These are phyloP conservation scores for Timema cristinae DNA, from an alignment of 2,888 invertebrate genomes.

Conservation along the genomic window DNA sequence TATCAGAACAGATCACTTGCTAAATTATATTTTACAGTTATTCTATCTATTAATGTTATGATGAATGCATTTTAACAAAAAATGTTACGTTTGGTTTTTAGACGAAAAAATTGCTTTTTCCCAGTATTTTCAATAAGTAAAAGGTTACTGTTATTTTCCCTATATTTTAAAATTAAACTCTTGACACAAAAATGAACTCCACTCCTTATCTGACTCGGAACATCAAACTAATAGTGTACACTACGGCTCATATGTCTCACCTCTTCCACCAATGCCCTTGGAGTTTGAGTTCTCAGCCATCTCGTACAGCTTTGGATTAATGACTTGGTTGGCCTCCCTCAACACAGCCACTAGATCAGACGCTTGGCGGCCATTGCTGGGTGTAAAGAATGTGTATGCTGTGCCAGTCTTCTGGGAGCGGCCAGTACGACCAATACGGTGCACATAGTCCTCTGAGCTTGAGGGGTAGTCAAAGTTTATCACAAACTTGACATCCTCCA, in stretches of 20 bases:
- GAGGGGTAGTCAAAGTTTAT: conserved; percentile 98
- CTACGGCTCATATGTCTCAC: neutral
- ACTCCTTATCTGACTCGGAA: too few species aligned
- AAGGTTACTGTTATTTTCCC: too few species aligned
- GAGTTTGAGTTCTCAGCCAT: conserved; percentile 61
- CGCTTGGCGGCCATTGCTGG: conserved; percentile 85
- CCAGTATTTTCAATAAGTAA: too few species aligned
- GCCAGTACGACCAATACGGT: conserved; percentile 94
- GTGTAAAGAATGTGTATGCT: conserved; percentile 94
- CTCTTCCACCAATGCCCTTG: conserved; percentile 42
- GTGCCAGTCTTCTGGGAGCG: conserved; percentile 90
- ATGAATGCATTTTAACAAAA: too few species aligned
- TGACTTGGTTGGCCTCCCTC: conserved; percentile 90
- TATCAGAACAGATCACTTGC: too few species aligned
- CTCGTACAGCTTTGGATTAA: conserved; percentile 83
- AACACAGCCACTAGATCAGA: conserved; percentile 86
- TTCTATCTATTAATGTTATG: too few species aligned
- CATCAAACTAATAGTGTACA: too few species aligned
- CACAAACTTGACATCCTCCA: conserved; percentile 98
- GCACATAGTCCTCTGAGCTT: conserved; percentile 96
- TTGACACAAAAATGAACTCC: too few species aligned
- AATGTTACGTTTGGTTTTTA: too few species aligned
- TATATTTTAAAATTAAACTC: too few species aligned
- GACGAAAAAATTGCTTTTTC: too few species aligned
- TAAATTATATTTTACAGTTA: too few species aligned